phyloP scores from a whole-genome alignment of 2,113 vertebrate species.

The Pelecanus crispus region DNA sequence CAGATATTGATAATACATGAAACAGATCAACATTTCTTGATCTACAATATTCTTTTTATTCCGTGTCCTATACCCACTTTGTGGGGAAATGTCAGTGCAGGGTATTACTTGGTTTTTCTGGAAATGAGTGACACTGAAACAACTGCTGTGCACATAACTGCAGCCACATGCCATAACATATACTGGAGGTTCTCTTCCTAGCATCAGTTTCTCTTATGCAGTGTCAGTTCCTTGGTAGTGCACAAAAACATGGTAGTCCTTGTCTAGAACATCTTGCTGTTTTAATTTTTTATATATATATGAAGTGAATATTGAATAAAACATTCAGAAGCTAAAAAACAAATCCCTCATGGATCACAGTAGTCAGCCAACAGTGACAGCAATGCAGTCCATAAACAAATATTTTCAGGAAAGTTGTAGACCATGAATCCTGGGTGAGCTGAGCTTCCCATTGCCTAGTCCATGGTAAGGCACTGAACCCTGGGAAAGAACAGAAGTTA shows the following conservation, averaged over 20 bases:
- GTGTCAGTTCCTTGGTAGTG: not conserved
- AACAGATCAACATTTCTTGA: not conserved
- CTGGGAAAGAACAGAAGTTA: not conserved
- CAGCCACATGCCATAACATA: too few relatives aligned
- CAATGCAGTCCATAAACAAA: not conserved
- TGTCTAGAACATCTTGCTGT: not conserved
- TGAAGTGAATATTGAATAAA: not conserved
- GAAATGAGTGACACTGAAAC: not conserved
- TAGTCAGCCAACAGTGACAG: not conserved
- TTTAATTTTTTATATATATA: not conserved
- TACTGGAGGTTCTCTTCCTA: not conserved
- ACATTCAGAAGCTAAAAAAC: not conserved
- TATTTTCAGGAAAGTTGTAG: not conserved
- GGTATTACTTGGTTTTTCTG: not conserved
- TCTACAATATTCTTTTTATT: not conserved
- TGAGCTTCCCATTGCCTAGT: not conserved
- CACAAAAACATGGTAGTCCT: not conserved
- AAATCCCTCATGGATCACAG: not conserved
- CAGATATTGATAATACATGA: not conserved
- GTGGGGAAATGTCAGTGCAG: not conserved
- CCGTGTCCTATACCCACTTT: not conserved
- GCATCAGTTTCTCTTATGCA: not conserved
- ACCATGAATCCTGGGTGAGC: not conserved
- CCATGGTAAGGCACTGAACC: not conserved
- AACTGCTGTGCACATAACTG: not conserved